Conservation (phyloP, 2,888 invertebrate genomes). For the Microctonus hyperodae region DNA sequence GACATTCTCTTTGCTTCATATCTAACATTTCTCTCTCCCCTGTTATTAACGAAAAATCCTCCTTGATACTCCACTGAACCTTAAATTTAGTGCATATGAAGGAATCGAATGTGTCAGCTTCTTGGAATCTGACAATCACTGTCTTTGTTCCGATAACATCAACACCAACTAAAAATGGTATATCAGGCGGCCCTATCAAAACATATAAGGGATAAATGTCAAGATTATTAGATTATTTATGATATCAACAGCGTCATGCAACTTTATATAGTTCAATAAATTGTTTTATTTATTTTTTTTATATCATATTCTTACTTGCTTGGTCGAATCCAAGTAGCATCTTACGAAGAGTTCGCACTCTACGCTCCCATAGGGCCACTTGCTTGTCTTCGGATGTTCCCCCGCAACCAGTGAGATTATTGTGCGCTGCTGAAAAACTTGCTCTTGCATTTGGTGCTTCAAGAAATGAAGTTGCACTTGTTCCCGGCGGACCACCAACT, state of each 20-base stretch:
- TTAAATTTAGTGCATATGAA: conserved; percentile 90
- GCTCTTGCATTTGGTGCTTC: conserved; percentile 53
- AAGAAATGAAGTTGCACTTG: conserved; percentile 49
- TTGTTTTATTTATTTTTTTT: not conserved
- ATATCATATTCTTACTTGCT: conserved; percentile 66
- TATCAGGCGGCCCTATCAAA: conserved; percentile 75
- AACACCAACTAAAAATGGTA: conserved; percentile 80
- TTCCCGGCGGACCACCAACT: conserved; percentile 64
- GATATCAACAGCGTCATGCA: not conserved
- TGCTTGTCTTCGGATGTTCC: conserved; percentile 81
- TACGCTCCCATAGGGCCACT: conserved; percentile 86
- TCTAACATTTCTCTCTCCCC: conserved; percentile 82
- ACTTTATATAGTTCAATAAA: not conserved
- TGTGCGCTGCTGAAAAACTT: conserved; percentile 58
- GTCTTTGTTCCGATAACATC: conserved; percentile 75
- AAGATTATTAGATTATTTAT: conserved; percentile 10
- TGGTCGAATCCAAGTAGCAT: conserved; percentile 90
- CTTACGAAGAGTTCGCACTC: conserved; percentile 78
- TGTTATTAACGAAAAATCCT: conserved; percentile 82
- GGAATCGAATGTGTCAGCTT: conserved; percentile 75
- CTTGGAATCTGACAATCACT: conserved; percentile 73
- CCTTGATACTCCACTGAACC: conserved; percentile 94
- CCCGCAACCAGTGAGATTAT: conserved; percentile 72
- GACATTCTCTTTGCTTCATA: conserved; percentile 69
- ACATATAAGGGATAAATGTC: not conserved